Evolutionary conservation across 2,113 vertebrate species (phyloP), one percentile per base, ranked within the genome.

Genomic region (mouse (Mus musculus)): DNA sequence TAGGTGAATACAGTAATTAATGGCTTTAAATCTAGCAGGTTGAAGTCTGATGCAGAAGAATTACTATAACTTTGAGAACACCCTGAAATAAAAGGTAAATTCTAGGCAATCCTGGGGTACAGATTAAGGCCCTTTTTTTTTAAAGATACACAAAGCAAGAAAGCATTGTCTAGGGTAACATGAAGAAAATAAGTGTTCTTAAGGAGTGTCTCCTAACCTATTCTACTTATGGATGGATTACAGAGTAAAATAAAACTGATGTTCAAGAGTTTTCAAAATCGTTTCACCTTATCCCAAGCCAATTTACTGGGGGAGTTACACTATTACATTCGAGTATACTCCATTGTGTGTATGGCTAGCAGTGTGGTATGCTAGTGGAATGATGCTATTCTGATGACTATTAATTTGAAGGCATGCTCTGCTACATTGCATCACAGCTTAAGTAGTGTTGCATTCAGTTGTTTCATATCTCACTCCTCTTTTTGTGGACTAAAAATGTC

Each of bases 121-220:
- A 54, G 2, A 52, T 12, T 54, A 88, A 88, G 7, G 24, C 22
- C 19, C 24, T 61, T 63, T 12, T 14, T 56, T 56, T 56, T 56
- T 54, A 11, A 84, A 81, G n/a, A 86, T 52, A 54, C 0, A 88
- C 63, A 88, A 71, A 71, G 52, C 14, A 63, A 46, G 16, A 89
- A 95, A 77, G 78, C 78, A 67, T 72, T 77, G 80, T 82, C 30
- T 76, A 28, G 36, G n/a, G 3, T 73, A 14, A 67, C 39, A 26
- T 42, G 36, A 97, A 76, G n/a, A 95, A 92, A 95, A 92, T 42
- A 67, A 87, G 19, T 87, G 3, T 8, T 84, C n/a, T 19, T 52
- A 39, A 95, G 11, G 12, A 14, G 72, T 52, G 90, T 76, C 52
- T 75, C 59, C 39, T 80, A 71, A 87, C 63, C 6, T 10, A 17